Conservation (phyloP, 1,140 invertebrate species). For the Drosophila neocordata region DNA sequence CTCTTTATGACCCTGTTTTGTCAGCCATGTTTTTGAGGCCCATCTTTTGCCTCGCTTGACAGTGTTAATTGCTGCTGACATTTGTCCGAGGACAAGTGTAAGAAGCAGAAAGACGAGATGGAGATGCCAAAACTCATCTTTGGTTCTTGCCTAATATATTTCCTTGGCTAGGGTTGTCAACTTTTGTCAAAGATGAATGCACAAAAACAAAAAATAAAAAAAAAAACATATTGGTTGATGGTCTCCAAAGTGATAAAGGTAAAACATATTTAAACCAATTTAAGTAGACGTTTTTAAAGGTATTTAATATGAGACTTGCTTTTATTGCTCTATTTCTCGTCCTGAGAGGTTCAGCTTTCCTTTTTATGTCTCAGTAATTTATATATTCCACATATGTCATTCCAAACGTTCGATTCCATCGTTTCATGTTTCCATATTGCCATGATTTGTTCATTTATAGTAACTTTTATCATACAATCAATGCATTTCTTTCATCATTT, state of each 20-base stretch:
- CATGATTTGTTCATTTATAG: too few relatives aligned
- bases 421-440: too few relatives aligned
- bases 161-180: neutral
- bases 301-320: too few relatives aligned
- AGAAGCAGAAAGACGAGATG: slow-evolving; percentile 2
- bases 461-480: too few relatives aligned
- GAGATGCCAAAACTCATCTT: neutral
- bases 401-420: too few relatives aligned
- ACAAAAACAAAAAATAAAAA: neutral
- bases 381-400: too few relatives aligned
- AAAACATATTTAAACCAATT: neutral
- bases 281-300: too few relatives aligned
- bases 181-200: neutral
- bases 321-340: too few relatives aligned
- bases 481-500: too few relatives aligned
- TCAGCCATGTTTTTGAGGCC: slow-evolving; percentile 62
- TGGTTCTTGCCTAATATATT: neutral
- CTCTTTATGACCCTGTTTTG: slow-evolving; percentile 35
- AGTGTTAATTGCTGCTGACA: slow-evolving; percentile 77
- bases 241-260: neutral
- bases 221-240: too few relatives aligned
- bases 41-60: slow-evolving; percentile 58
- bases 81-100: slow-evolving; percentile 35
- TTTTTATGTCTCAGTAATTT: too few relatives aligned
- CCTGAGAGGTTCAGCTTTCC: too few relatives aligned